Percentiles rank a stretch among this genome's conserved stretches.
Conservation (phyloP, 2,797 vertebrate species). For the Helarctos malayanus region DNA sequence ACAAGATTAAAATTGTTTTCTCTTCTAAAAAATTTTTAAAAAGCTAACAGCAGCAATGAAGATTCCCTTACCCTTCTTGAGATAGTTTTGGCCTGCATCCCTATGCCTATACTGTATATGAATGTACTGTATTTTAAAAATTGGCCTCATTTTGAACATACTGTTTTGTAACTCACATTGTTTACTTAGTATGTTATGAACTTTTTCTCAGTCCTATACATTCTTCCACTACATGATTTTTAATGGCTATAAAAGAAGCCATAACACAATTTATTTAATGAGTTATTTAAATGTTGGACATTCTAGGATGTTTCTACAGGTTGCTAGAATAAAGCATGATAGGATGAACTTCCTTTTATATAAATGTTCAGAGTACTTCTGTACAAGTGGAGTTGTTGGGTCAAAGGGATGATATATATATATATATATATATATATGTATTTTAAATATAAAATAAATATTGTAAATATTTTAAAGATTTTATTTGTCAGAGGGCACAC, state of each 20-base stretch:
- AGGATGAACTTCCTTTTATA: neutral
- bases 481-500: no score
- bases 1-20: neutral
- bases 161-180: neutral
- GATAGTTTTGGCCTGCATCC: neutral
- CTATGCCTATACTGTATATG: neutral
- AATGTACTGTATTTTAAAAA: neutral
- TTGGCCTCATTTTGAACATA: neutral
- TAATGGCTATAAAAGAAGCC: neutral
- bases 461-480: no score
- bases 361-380: neutral
- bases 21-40: neutral
- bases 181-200: neutral
- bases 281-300: neutral
- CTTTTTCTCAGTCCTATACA: neutral
- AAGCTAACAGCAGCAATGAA: neutral
- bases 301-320: neutral
- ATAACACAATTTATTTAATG: neutral
- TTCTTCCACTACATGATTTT: neutral
- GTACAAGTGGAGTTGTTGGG: neutral
- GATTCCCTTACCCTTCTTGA: neutral
- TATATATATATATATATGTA: no score
- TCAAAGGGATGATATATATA: neutral
- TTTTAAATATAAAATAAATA: no score
- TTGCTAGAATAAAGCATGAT: neutral